Evolutionary conservation across 2,113 vertebrate genomes (phyloP).

Genomic region (Sebastes fasciatus): DNA sequence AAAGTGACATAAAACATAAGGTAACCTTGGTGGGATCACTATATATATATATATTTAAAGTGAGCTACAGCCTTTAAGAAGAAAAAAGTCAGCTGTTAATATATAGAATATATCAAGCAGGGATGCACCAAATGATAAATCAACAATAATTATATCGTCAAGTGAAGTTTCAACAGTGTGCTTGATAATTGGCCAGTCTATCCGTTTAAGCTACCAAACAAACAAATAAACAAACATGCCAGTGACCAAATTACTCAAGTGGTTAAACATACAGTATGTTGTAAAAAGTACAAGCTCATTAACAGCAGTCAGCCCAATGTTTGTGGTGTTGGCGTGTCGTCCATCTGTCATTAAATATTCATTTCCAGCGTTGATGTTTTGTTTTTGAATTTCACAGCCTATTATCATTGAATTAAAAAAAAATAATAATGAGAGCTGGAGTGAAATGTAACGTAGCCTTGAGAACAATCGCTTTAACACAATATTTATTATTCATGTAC

Average conservation of each 20-base stretch:
- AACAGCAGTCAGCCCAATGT: constrained; percentile 41
- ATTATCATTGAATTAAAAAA: constrained; percentile 37
- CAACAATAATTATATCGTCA: constrained; percentile 30
- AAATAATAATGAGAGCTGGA: constrained; percentile 36
- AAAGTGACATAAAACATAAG: neutral
- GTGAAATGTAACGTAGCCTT: constrained; percentile 21
- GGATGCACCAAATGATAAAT: constrained; percentile 1
- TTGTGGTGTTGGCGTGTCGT: constrained; percentile 36
- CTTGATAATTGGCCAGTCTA: constrained; percentile 55
- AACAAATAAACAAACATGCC: constrained; percentile 40
- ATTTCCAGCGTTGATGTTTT: constrained; percentile 19
- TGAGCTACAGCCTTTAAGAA: neutral
- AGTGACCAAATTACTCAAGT: constrained; percentile 55
- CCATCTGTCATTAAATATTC: constrained; percentile 41
- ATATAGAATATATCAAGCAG: constrained; percentile 9
- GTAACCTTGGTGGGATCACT: neutral
- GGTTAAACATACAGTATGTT: constrained; percentile 22
- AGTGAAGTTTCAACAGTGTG: constrained; percentile 33
- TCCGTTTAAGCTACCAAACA: constrained; percentile 26
- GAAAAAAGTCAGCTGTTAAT: neutral
- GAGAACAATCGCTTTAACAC: constrained; percentile 3
- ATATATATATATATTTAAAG: constrained; percentile 10
- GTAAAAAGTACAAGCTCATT: constrained; percentile 44
- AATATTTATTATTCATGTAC: neutral
- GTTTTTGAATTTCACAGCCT: constrained; percentile 48